Evolutionary conservation across 2,797 vertebrate genomes (phyloP), one percentile per base, ranked within the genome.

Genomic region (Microctenopoma stevenorrisi): DNA sequence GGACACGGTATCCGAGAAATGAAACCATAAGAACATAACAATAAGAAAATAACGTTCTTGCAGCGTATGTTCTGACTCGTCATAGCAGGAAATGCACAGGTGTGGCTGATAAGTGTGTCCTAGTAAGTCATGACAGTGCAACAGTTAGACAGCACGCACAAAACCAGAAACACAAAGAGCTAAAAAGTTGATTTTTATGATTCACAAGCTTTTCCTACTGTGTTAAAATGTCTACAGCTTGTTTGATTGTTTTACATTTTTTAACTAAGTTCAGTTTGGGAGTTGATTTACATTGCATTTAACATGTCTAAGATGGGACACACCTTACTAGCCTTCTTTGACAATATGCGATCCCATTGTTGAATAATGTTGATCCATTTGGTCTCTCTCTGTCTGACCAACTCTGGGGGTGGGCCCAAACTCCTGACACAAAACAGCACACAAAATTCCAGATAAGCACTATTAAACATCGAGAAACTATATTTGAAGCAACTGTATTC

Each of bases 311-410:
- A n/a, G n/a, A 51, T 11, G 5, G 14, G 38, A 86, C 92, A 70
- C 78, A 96, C 96, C 94, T 96, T 96, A 78, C 88, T 95, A 82
- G 91, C 91, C 70, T 94, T 94, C 72, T 94, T 94, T 4, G 89
- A 82, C 78, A 95, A 85, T 51, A 94, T 91, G 57, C 89, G 93
- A 60, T 96, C 94, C 96, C 95, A 96, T 33, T 96, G 94, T 12
- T 68, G 85, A 1, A 95, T 95, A 84, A 96, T 95, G 64, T 90
- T 93, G 64, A 97, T 94, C 96, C 96, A 97, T 80, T 96, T 96
- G 87, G 92, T 90, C 85, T 97, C 96, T 68, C 96, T 91, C 68
- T 95, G 95, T 54, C 96, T 92, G 81, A 97, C 93, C 46, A 95
- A 72, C 71, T 95, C 94, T 48, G 95, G 94, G n/a, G 94, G 42